Evolutionary conservation across 1,140 invertebrate species (phyloP), one percentile per base, ranked within the genome.

Genomic region (Drosophila ohnishii): DNA sequence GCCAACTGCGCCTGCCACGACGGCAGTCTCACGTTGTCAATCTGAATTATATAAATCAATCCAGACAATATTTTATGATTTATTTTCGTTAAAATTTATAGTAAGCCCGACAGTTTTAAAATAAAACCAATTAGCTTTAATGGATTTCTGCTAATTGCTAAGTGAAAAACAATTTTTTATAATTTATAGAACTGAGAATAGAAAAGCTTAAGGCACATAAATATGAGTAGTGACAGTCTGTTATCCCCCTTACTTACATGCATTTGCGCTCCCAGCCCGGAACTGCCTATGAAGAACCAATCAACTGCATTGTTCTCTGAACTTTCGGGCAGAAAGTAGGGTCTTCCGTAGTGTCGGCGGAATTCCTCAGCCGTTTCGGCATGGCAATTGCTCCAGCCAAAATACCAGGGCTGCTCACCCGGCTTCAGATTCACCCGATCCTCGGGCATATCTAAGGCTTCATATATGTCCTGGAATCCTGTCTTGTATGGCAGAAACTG

Each of bases 241-340:
- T 7, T 34, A 8, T 9, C 5, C n/a, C 4, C 7, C 8, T n/a
- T 53, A 76, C 87, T 94, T 92, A 98, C 97, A 92, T 99, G 98
- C 95, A 99, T 96, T 77, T 98, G 96, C 1, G 98, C 97, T 0
- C 98, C 98, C 90, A 97, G 95, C 39, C 98, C 97, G 1, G 96
- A 95, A 35, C 96, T 97, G 0, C 98, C 98, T 95, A 99, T 98
- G 87, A 99, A 99, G 75, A 99, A 97, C 98, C 98, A 99, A 92
- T 98, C 97, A 0, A 96, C 94, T 56, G 95, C 95, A 81, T 97
- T 96, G 71, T 95, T 96, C 91, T 98, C 97, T 0, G 97, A 95
- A 2, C 94, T 94, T 44, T 92, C 92, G 0, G 98, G 97, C 6
- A 99, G 93, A 91, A 99, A 99, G 87, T 98, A 97, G 0, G 98